These are phyloP conservation scores for Mesitornis unicolor DNA, from an alignment of 2,113 vertebrate genomes.

Conservation along the genomic window DNA sequence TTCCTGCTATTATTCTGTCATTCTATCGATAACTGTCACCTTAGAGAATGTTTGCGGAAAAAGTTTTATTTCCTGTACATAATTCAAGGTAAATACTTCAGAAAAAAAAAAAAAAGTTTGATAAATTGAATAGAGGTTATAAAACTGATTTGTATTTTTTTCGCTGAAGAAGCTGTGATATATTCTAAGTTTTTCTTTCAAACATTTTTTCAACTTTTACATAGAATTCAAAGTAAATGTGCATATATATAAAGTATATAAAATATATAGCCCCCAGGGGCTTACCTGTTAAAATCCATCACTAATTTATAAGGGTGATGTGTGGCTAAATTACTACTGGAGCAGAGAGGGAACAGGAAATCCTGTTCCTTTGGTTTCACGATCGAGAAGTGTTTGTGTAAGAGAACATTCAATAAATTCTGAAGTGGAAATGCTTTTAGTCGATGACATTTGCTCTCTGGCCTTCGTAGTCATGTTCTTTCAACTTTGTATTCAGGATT, in stretches of 20 bases:
- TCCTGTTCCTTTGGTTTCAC: conserved; percentile 65
- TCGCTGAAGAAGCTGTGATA: conserved; percentile 73
- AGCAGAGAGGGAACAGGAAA: conserved; percentile 35
- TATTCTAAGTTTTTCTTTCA: conserved; percentile 66
- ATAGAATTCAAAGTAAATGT: conserved; percentile 65
- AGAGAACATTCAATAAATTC: conserved; percentile 75
- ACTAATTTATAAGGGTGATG: conserved; percentile 57
- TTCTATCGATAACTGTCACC: conserved; percentile 69
- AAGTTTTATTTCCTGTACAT: conserved; percentile 73
- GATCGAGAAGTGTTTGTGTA: conserved; percentile 66
- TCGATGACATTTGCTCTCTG: conserved; percentile 60
- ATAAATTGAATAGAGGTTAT: conserved; percentile 73
- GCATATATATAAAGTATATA: conserved; percentile 71
- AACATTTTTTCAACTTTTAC: conserved; percentile 69
- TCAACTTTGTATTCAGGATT: conserved; percentile 70
- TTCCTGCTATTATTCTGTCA: conserved; percentile 67
- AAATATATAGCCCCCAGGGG: conserved; percentile 56
- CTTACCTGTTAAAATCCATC: conserved; percentile 52
- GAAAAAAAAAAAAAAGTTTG: conserved; percentile 65
- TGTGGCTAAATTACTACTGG: conserved; percentile 54
- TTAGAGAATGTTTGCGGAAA: conserved; percentile 73
- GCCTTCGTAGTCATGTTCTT: conserved; percentile 67
- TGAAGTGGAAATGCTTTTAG: conserved; percentile 69
- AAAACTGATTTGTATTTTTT: conserved; percentile 74
- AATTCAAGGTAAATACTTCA: conserved; percentile 74